phyloP scores from a whole-genome alignment of 1,140 invertebrate genomes.

The roundworm (Caenorhabditis elegans) region DNA sequence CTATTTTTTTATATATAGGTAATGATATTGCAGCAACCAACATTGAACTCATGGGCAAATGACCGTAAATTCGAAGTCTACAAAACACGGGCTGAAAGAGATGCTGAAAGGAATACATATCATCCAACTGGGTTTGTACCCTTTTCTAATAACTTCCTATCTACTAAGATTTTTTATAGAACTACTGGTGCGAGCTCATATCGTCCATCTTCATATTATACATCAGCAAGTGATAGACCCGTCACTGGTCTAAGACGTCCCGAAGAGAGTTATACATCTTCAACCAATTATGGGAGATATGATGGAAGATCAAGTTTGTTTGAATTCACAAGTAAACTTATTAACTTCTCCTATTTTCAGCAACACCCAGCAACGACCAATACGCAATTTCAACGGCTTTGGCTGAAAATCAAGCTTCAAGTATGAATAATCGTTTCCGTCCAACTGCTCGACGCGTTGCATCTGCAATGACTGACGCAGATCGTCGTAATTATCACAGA shows the following conservation, averaged over 20 bases:
- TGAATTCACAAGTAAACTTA: background rate
- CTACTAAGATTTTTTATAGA: background rate
- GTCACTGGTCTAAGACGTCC: slow-evolving; percentile 35
- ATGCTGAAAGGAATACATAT: slow-evolving; percentile 53
- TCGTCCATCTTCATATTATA: slow-evolving; percentile 18
- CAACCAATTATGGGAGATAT: slow-evolving; percentile 22
- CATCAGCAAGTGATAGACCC: slow-evolving; percentile 44
- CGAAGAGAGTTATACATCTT: background rate
- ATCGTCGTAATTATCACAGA: slow-evolving; percentile 51
- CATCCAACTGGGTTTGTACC: slow-evolving; percentile 18
- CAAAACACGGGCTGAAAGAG: slow-evolving; percentile 61
- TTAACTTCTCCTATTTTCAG: background rate
- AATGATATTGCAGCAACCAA: slow-evolving; percentile 22
- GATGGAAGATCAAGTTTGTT: slow-evolving; percentile 35
- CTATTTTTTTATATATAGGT: no score
- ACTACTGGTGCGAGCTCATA: slow-evolving; percentile 31
- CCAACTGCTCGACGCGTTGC: slow-evolving; percentile 51
- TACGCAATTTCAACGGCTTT: slow-evolving; percentile 7
- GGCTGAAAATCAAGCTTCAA: slow-evolving; percentile 17
- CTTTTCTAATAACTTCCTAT: background rate
- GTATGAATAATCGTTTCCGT: slow-evolving; percentile 39
- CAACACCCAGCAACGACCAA: slow-evolving; percentile 41
- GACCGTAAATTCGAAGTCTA: slow-evolving; percentile 65
- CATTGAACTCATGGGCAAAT: slow-evolving; percentile 49
- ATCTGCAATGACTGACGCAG: slow-evolving; percentile 52